A percentile compares a stretch with the other conserved stretches of the same genome.
Conservation (phyloP, 2,888 invertebrate species). For the Cryptocheilus praepositus region DNA sequence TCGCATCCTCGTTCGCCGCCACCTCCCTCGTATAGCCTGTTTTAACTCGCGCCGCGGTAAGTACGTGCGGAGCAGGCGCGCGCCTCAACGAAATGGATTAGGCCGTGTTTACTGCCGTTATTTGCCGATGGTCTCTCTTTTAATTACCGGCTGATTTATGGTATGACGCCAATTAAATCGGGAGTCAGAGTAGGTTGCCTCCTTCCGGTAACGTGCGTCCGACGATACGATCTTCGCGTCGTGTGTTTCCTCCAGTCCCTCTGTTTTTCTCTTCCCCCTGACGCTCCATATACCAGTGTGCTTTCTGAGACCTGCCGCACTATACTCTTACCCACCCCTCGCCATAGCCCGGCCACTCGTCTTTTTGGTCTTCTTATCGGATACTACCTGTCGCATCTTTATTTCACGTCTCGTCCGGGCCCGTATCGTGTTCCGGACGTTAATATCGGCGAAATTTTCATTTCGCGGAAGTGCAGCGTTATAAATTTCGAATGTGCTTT, state of each 20-base stretch:
- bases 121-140: constrained; percentile 60
- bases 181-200: constrained; percentile 42
- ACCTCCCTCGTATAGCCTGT: constrained; percentile 13
- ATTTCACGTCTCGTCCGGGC: constrained; percentile 20
- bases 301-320: too few species aligned
- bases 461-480: constrained; percentile 29
- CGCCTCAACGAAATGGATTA: constrained; percentile 63
- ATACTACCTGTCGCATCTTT: constrained; percentile 27
- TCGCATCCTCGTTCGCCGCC: constrained; percentile 7
- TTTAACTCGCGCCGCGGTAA: constrained; percentile 5
- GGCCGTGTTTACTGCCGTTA: constrained; percentile 56
- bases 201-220: constrained; percentile 32
- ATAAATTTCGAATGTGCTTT: constrained; percentile 34
- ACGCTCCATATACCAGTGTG: too few species aligned
- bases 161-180: constrained; percentile 47
- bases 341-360: background rate
- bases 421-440: constrained; percentile 22
- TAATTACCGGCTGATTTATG: constrained; percentile 68
- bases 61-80: background rate
- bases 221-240: constrained; percentile 12
- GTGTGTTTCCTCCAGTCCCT: background rate
- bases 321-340: too few species aligned
- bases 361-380: constrained; percentile 8
- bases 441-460: constrained; percentile 37
- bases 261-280: background rate